phyloP scores from a whole-genome alignment of 1,140 invertebrate genomes.

The Drosophila micromelanica region DNA sequence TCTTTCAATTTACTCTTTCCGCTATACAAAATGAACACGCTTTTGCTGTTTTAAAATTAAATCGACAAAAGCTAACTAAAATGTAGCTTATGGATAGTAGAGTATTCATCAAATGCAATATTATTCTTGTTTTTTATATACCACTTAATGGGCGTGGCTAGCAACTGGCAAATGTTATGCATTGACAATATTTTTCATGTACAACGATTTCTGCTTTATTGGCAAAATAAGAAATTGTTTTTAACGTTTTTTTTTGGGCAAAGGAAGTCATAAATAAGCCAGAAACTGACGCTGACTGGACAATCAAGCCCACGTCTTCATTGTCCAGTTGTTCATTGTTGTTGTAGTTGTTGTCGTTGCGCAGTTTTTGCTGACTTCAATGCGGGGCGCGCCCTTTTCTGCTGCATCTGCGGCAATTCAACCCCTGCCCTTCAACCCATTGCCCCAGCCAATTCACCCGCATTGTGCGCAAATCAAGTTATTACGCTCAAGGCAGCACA shows the following conservation, averaged over 20 bases:
- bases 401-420: constrained; percentile 70
- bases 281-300: constrained; percentile 66
- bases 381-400: constrained; percentile 49
- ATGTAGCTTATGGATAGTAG: too few species aligned
- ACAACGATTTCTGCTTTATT: constrained; percentile 74
- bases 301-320: constrained; percentile 56
- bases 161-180: constrained; percentile 35
- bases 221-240: constrained; percentile 70
- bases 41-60: too few species aligned
- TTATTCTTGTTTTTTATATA: not conserved
- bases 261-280: constrained; percentile 81
- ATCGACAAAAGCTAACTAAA: too few species aligned
- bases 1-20: too few species aligned
- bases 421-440: not conserved
- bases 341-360: constrained; percentile 4
- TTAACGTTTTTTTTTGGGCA: constrained; percentile 57
- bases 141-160: constrained; percentile 44
- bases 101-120: not conserved
- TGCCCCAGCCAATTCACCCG: constrained; percentile 41
- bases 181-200: constrained; percentile 71
- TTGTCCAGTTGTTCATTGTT: constrained; percentile 34
- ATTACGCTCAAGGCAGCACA: constrained; percentile 51
- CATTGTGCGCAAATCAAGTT: constrained; percentile 78
- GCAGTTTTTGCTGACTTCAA: constrained; percentile 46
- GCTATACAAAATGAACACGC: too few species aligned